Evolutionary conservation across 2,113 vertebrate species (phyloP).

Genomic region (Felis chaus): DNA sequence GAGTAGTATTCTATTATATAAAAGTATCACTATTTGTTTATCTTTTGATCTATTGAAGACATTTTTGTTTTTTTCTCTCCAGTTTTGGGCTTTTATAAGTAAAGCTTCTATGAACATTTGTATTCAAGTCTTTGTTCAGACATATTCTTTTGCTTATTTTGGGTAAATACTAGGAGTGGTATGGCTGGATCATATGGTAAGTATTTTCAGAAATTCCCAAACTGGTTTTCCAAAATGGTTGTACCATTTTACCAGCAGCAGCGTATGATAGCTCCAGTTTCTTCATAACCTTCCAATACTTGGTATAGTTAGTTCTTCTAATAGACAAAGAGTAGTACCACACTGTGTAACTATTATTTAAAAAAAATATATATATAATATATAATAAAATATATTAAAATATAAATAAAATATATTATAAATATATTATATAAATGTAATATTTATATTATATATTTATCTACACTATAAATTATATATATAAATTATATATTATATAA

Average conservation of each 20-base stretch:
- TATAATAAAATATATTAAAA: too few species aligned
- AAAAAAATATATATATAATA: neutral
- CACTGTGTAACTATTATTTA: neutral
- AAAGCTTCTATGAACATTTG: neutral
- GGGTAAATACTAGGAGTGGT: neutral
- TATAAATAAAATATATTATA: too few species aligned
- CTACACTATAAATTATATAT: too few species aligned
- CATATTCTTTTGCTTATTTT: neutral
- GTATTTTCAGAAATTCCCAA: constrained; percentile 9
- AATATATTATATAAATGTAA: too few species aligned
- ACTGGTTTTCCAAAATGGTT: neutral
- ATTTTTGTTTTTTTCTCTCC: neutral
- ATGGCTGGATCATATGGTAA: neutral
- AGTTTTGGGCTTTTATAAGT: neutral
- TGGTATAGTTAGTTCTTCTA: neutral
- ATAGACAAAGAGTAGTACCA: neutral
- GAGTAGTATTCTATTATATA: neutral
- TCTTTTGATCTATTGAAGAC: neutral
- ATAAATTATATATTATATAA: too few species aligned
- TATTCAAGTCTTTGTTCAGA: neutral
- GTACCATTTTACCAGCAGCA: constrained; percentile 5
- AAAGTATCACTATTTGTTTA: neutral
- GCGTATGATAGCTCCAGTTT: neutral
- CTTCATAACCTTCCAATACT: neutral
- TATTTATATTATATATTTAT: too few species aligned